Percentiles rank a stretch among this genome's conserved stretches.
phyloP scores from a whole-genome alignment of 2,113 vertebrate species.

The Chauna torquata region DNA sequence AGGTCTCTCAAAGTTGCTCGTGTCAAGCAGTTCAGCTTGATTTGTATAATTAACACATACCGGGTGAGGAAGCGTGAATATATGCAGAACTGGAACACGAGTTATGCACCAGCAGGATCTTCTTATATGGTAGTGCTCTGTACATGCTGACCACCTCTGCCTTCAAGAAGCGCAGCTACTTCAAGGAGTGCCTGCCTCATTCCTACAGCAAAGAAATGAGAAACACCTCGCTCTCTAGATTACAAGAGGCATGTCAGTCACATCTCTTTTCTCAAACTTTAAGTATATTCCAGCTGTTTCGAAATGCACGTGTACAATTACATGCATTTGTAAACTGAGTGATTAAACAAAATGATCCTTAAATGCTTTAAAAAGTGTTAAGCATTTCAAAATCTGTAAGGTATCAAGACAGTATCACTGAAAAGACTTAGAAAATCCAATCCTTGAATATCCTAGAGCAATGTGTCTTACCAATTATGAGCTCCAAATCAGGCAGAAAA shows the following conservation, averaged over 20 bases:
- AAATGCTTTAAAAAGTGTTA: background rate
- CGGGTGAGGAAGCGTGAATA: background rate
- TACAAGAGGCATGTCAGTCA: background rate
- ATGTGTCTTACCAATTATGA: background rate
- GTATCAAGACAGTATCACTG: background rate
- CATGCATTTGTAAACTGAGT: background rate
- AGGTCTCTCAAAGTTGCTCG: background rate
- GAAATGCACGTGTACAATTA: background rate
- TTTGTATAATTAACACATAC: background rate
- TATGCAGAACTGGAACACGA: background rate
- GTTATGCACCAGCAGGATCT: no score
- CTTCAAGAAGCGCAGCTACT: background rate
- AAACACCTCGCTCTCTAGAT: background rate
- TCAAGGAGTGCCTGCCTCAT: rapidly evolving
- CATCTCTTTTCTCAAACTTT: background rate
- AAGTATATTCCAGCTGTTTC: background rate
- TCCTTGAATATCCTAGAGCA: background rate
- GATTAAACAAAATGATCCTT: background rate
- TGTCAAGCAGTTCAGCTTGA: background rate
- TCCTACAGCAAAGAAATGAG: background rate
- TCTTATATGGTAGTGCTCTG: no score
- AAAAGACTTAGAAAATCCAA: background rate
- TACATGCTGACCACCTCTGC: background rate
- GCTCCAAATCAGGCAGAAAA: background rate
- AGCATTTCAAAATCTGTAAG: background rate